Base-by-base conservation (phyloP, 2,888 invertebrate species). In the Baccha elongata region DNA sequence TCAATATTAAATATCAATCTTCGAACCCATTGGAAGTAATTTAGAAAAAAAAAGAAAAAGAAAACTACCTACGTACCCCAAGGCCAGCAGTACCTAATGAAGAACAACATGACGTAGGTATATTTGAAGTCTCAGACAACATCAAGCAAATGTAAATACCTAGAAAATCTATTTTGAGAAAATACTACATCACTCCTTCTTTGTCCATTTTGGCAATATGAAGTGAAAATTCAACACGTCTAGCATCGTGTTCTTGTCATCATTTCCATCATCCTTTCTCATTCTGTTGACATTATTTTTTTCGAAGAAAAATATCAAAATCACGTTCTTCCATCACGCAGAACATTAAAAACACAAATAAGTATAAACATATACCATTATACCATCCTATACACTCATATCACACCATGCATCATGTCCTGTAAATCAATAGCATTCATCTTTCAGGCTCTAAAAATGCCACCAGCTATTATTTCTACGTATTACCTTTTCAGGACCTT, bases 401-500 rank as follows among this genome's bases (percentile, higher is more conserved):
- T 11, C 3, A 52, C 1, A 19, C n/a, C 7, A 35, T 35, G 13
- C 13, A 37, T 1, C 8, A 3, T 73, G 58, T 44, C 69, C 69
- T 67, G 46, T 81, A 65, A 75, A 69, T 75, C 64, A 65, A 71
- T 52, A 60, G 44, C 69, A 75, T 69, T 65, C 65, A 58, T 74
- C 52, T 44, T 75, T 55, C 64, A 64, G 21, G 44, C 71, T 71
- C 67, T 68, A 75, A 75, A 58, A 75, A 58, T 65, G 65, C 80
- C 69, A 48, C 44, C 50, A 74, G 74, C 74, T 55, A 74, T 80
- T 80, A 73, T 69, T 68, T 72, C 46, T 55, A 74, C 55, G 64
- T 74, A 71, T 65, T 58, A 32, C 48, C 40, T 62, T 62, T 60
- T 37, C n/a, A 44, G 4, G 21, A 21, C n/a, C n/a, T n/a, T n/a